A percentile compares a stretch with the other conserved stretches of the same genome.
Evolutionary conservation across 2,797 vertebrate genomes (phyloP).

Genomic region (Hirundo rustica): DNA sequence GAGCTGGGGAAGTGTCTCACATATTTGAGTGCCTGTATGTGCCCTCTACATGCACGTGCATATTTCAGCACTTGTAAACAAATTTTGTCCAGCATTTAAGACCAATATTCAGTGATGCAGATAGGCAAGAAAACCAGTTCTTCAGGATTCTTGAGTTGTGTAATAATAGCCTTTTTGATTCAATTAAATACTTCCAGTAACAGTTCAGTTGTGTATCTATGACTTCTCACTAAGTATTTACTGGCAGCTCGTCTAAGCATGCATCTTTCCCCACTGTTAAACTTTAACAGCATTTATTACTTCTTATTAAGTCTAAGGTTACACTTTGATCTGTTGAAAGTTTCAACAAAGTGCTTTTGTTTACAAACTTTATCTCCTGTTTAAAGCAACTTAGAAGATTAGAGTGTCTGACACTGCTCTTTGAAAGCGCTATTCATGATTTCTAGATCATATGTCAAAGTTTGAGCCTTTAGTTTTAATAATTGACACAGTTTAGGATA

Average conservation of each 20-base stretch:
- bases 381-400: constrained; percentile 53
- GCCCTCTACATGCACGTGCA: background rate
- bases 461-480: constrained; percentile 52
- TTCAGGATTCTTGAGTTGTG: background rate
- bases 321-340: constrained; percentile 55
- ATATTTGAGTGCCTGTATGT: background rate
- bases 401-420: constrained; percentile 30
- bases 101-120: background rate
- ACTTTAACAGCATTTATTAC: constrained; percentile 44
- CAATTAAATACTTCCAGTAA: background rate
- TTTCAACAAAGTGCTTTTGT: constrained; percentile 57
- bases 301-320: constrained; percentile 49
- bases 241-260: background rate
- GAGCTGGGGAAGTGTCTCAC: background rate
- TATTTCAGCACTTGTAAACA: background rate
- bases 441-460: constrained; percentile 58
- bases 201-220: background rate
- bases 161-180: background rate
- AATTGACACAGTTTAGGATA: constrained; percentile 53
- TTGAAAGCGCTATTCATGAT: constrained; percentile 58
- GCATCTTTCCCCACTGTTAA: background rate
- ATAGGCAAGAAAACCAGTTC: background rate
- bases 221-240: constrained; percentile 4
- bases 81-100: background rate
- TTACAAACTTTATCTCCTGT: constrained; percentile 56